Base-by-base conservation (phyloP, 2,888 invertebrate species). In the Capitulum mitella region DNA sequence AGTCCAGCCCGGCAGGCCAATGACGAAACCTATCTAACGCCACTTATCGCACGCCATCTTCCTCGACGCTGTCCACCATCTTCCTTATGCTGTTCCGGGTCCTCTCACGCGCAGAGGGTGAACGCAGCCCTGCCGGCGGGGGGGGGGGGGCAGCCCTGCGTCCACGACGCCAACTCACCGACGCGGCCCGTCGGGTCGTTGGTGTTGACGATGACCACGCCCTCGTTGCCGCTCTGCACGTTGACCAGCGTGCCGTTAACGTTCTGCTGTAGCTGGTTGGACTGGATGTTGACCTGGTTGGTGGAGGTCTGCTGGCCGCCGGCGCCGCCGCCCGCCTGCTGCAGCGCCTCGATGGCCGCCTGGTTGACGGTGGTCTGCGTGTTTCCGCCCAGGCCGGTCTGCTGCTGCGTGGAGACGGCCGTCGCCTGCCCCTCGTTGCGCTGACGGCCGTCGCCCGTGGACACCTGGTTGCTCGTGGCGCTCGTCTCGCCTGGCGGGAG, bases 211-310 rank as follows among this genome's bases (percentile, higher is more conserved):
- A 76, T 76, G 29, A 76, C 76, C 43, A 76, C 76, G 14, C 76
- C 76, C 48, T 46, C 32, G 76, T 76, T n/a, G n/a, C 78, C 78
- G 29, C 40, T n/a, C n/a, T 78, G 29, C 43, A 78, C 80, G 79
- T 54, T 74, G 46, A 78, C 80, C 80, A 64, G 48, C 64, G 78
- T 80, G 78, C 46, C 79, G 79, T 77, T 79, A 74, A 37, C 79
- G 70, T 70, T 81, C 79, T 76, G 76, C 43, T 76, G 76, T 29
- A 76, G 76, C 40, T 70, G 70, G 5, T 10, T 70, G 8, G 70
- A 70, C 40, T 40, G 5, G 22, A 70, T 70, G 70, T 70, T 70
- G 22, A 70, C 37, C 70, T 70, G 70, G 37, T 70, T 70, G 70
- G 70, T 40, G 70, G 37, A 40, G 37, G 37, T 37, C 37, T 37